These are phyloP conservation scores for Phrynocephalus vlangalii DNA, from an alignment of 2,797 vertebrate species.

Conservation along the genomic window DNA sequence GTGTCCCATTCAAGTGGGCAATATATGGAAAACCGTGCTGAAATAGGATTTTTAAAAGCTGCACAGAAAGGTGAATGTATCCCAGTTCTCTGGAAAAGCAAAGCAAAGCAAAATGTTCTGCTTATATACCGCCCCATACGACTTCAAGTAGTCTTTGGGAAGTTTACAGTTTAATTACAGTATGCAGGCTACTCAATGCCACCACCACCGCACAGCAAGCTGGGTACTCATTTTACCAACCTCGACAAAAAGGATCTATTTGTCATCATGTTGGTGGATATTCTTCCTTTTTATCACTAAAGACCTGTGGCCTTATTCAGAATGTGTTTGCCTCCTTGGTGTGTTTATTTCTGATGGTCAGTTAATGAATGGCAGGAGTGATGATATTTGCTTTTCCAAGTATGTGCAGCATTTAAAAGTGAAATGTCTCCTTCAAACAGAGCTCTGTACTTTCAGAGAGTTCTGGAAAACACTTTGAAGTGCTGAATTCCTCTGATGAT, in stretches of 20 bases:
- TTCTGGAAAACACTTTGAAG: slow-evolving; percentile 49
- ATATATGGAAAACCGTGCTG: neutral
- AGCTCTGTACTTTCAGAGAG: slow-evolving; percentile 20
- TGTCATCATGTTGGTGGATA: neutral
- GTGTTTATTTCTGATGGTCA: slow-evolving; percentile 19
- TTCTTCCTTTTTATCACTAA: no score
- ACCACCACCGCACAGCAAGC: no score
- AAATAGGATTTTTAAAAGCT: neutral
- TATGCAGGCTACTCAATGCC: no score
- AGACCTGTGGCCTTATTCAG: neutral
- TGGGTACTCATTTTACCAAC: no score
- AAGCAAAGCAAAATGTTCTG: no score
- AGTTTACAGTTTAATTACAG: no score
- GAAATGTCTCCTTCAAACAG: slow-evolving; percentile 33
- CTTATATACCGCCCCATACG: no score
- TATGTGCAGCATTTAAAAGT: slow-evolving; percentile 39
- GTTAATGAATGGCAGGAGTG: slow-evolving; percentile 36
- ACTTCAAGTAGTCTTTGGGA: no score
- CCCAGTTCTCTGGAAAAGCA: neutral
- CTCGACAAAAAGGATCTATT: neutral
- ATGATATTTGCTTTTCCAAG: slow-evolving; percentile 51
- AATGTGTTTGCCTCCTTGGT: neutral
- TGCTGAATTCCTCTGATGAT: slow-evolving; percentile 47
- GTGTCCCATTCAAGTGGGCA: neutral
- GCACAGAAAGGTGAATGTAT: neutral